phyloP scores from a whole-genome alignment of 53 echinoderm and acorn worm species.

The Antedon mediterranea region DNA sequence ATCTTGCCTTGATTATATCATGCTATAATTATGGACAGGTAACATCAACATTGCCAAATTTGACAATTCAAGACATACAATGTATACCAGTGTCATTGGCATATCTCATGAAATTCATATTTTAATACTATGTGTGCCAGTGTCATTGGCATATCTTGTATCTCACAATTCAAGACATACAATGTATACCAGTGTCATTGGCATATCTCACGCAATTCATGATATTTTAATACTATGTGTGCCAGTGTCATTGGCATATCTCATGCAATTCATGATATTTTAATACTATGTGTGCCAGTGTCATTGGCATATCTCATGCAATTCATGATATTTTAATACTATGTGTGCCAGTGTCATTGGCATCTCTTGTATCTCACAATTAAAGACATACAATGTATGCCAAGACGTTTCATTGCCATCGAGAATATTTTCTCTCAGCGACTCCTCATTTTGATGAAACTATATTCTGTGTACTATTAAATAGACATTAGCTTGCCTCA shows the following conservation, averaged over 20 bases:
- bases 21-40: no score
- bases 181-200: no score
- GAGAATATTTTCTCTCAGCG: no score
- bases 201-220: neutral
- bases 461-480: no score
- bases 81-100: neutral
- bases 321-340: neutral
- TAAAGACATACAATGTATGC: no score
- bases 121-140: neutral
- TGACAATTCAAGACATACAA: neutral
- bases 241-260: neutral
- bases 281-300: neutral
- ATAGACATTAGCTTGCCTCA: no score
- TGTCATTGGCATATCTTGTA: neutral
- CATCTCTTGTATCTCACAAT: no score
- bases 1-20: no score
- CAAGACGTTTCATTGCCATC: no score
- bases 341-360: neutral
- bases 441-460: no score
- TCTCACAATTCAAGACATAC: no score
- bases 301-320: neutral
- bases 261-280: neutral
- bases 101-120: neutral
- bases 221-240: neutral
- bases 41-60: no score